These are phyloP conservation scores for Littorina saxatilis DNA, from an alignment of 1,140 invertebrate species.

Conservation along the genomic window DNA sequence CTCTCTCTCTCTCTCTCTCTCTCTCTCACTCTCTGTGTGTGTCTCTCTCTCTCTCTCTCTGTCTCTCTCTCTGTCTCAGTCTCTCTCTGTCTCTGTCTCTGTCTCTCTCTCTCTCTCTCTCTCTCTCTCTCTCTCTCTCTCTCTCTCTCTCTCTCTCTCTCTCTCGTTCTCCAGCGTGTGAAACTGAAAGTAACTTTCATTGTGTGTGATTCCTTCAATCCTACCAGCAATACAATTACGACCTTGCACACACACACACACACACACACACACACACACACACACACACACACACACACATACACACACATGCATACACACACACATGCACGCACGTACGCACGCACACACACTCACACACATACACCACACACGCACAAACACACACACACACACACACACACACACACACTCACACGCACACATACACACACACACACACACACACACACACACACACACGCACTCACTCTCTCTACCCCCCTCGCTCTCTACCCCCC, in stretches of 20 bases:
- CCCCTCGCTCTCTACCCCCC: neutral
- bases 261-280: neutral
- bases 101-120: slow-evolving; percentile 9
- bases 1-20: neutral
- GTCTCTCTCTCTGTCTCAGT: neutral
- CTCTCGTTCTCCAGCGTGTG: neutral
- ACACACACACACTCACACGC: slow-evolving; percentile 12
- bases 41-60: slow-evolving; percentile 8
- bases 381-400: slow-evolving; percentile 22
- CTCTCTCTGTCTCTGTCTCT: slow-evolving; percentile 1
- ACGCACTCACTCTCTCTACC: slow-evolving; percentile 2
- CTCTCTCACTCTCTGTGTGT: neutral
- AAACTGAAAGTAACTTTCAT: neutral
- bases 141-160: slow-evolving; percentile 28
- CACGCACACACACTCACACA: neutral
- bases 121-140: slow-evolving; percentile 16
- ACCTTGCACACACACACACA: neutral
- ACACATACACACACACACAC: slow-evolving; percentile 21
- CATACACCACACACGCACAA: neutral
- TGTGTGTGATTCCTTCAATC: neutral
- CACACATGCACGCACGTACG: neutral
- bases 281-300: slow-evolving; percentile 4
- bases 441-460: slow-evolving; percentile 23
- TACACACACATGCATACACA: neutral
- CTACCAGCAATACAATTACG: neutral